Evolutionary conservation across 2,888 invertebrate genomes (phyloP), one percentile per base, ranked within the genome.

Genomic region (Salpingus planirostris): DNA sequence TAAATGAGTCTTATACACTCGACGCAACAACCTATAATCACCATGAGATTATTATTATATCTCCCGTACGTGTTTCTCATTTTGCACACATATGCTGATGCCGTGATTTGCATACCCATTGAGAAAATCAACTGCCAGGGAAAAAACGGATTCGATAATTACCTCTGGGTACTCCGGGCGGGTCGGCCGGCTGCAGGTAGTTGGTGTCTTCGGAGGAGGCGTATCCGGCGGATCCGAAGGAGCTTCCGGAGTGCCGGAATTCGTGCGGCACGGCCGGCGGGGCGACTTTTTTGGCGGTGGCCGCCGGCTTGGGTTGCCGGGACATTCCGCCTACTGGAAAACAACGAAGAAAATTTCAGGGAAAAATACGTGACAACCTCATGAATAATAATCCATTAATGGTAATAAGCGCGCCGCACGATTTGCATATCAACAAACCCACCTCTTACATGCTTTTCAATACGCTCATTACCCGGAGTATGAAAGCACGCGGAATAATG

Each of bases 211-310:
- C 83, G 47, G 80, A 80, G 47, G 80, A 80, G 36, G 83, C 81
- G 63, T 84, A 83, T 38, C 83, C 83, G 14, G 81, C 81, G 21
- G 76, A 76, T 41, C 83, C 83, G 65, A 84, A 84, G 55, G 81
- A 81, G 64, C 81, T 80, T 35, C 83, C 83, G 29, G 83, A 83
- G 65, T 84, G 84, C 37, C 87, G 77, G 66, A 83, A 78, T 46
- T 80, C 78, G 62, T 82, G 80, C 27, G 88, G 87, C 47, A 88
- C 83, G 31, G 87, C 85, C 24, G 88, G 88, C 54, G 90, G 90
- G 52, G 89, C 82, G 60, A 90, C 89, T 69, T 88, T 87, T 69
- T 90, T 90, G 59, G 83, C 86, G 69, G 87, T 87, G 64, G 83
- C 79, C 65, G 81, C 79, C 67, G 78, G 74, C 71, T 80, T 80